A percentile compares a stretch with the other conserved stretches of the same genome.
These are phyloP conservation scores for Plemyria rubiginata DNA, from an alignment of 2,888 invertebrate genomes.

Conservation along the genomic window DNA sequence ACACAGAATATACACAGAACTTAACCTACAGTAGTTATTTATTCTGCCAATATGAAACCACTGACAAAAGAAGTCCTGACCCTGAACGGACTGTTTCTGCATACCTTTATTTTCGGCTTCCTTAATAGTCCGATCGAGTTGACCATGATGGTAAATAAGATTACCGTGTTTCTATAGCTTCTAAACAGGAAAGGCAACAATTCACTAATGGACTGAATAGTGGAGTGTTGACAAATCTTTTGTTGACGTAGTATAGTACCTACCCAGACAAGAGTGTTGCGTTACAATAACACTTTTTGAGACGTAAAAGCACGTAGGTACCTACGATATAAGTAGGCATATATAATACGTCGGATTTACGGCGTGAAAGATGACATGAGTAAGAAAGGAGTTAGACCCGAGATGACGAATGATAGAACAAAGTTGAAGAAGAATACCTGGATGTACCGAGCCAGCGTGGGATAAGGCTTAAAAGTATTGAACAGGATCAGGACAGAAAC, in stretches of 20 bases:
- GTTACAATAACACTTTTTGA: slow-evolving; percentile 10
- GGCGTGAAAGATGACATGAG: too few species aligned
- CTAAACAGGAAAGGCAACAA: slow-evolving; percentile 15
- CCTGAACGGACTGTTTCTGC: slow-evolving; percentile 16
- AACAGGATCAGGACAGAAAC: too few species aligned
- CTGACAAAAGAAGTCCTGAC: background rate
- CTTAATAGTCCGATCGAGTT: slow-evolving; percentile 17
- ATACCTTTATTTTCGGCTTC: slow-evolving; percentile 14
- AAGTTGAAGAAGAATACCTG: too few species aligned
- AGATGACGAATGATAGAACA: too few species aligned
- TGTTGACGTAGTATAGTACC: slow-evolving; percentile 7
- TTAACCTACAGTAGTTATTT: background rate
- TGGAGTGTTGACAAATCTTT: slow-evolving; percentile 16
- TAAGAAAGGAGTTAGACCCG: too few species aligned
- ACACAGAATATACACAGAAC: background rate
- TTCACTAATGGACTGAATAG: slow-evolving; percentile 20
- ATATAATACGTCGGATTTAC: too few species aligned
- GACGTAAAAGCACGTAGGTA: too few species aligned
- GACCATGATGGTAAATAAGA: slow-evolving; percentile 16
- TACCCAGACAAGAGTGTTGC: background rate
- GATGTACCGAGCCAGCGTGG: too few species aligned
- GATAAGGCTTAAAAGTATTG: too few species aligned
- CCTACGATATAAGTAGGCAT: too few species aligned
- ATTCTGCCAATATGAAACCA: background rate
- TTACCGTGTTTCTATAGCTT: slow-evolving; percentile 14